Percentiles rank a stretch among this genome's conserved stretches.
These are phyloP conservation scores for Myanophis thanlyinensis DNA, from an alignment of 2,113 vertebrate species.

Conservation along the genomic window DNA sequence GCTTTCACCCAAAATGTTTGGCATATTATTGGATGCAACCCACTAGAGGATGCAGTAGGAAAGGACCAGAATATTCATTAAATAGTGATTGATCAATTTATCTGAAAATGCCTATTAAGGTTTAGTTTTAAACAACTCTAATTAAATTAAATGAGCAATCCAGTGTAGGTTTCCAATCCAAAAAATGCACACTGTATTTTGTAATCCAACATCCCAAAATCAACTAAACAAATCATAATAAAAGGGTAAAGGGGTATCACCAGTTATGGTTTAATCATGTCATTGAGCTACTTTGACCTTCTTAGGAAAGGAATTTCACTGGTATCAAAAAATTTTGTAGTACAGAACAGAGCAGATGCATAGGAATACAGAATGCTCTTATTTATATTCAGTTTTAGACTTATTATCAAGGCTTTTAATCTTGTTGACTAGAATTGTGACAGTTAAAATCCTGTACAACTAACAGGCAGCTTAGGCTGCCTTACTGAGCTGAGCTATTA, in stretches of 20 bases:
- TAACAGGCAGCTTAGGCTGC: not conserved
- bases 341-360: not conserved
- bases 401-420: not conserved
- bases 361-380: not conserved
- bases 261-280: not conserved
- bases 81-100: not conserved
- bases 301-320: not conserved
- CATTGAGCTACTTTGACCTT: not conserved
- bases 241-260: too few species aligned
- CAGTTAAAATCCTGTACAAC: not conserved
- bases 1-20: constrained; percentile 1
- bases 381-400: not conserved
- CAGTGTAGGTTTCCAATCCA: not conserved
- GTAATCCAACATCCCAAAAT: not conserved
- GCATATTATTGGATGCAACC: not conserved
- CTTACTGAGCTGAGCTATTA: not conserved
- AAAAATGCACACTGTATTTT: not conserved
- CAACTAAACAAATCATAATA: too few species aligned
- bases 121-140: not conserved
- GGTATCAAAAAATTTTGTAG: not conserved
- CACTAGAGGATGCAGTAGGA: constrained; percentile 5
- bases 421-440: not conserved
- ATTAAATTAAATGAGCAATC: not conserved
- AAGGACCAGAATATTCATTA: not conserved
- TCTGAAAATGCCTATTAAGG: not conserved